These are phyloP conservation scores for Phasianus colchicus DNA, from an alignment of 2,113 vertebrate genomes.

Conservation along the genomic window DNA sequence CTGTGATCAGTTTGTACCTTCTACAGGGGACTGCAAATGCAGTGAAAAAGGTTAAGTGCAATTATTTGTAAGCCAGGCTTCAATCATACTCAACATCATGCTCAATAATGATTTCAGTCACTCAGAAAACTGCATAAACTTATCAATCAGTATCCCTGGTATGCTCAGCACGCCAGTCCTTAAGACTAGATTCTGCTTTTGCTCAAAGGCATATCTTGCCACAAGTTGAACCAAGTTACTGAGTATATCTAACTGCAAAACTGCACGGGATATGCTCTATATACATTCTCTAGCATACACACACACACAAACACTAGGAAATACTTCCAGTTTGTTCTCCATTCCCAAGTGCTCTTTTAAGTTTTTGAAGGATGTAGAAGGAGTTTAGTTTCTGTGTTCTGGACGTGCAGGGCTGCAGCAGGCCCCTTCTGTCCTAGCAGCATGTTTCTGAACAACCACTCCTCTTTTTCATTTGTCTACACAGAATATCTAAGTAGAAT, in stretches of 20 bases:
- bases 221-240: neutral
- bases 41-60: neutral
- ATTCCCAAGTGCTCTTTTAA: neutral
- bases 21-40: neutral
- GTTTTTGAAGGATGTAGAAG: neutral
- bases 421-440: neutral
- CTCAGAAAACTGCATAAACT: neutral
- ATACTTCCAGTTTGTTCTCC: neutral
- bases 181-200: neutral
- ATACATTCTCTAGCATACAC: neutral
- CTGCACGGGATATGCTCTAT: neutral
- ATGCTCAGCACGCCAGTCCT: neutral
- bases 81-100: neutral
- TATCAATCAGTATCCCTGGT: neutral
- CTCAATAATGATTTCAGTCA: accelerated
- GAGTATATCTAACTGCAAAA: neutral
- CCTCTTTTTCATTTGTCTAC: neutral
- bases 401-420: neutral
- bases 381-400: neutral
- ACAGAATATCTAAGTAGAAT: neutral
- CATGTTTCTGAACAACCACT: neutral
- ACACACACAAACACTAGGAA: neutral
- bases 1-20: neutral
- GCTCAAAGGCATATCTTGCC: neutral
- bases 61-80: neutral